These are phyloP conservation scores for Epistrophe eligans DNA, from an alignment of 2,888 invertebrate species.

Conservation along the genomic window DNA sequence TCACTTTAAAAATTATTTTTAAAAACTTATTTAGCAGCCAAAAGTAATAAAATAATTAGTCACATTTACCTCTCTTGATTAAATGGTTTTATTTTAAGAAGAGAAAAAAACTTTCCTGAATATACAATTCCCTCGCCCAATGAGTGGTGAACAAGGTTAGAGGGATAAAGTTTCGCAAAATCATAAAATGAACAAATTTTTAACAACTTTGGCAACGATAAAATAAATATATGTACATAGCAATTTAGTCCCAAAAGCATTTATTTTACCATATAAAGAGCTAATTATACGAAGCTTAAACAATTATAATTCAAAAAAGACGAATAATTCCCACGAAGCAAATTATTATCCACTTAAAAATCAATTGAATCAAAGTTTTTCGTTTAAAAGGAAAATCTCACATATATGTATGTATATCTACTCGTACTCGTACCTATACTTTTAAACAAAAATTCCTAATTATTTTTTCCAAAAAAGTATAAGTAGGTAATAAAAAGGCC, in stretches of 20 bases:
- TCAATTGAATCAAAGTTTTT: slow-evolving; percentile 21
- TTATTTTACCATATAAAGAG: slow-evolving; percentile 11
- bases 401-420: too few species aligned
- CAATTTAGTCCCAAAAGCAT: neutral
- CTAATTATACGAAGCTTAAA: slow-evolving; percentile 2
- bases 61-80: too few species aligned
- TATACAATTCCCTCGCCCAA: too few species aligned
- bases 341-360: slow-evolving; percentile 28
- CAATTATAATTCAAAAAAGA: neutral
- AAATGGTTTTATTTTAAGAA: too few species aligned
- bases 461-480: slow-evolving; percentile 22
- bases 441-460: slow-evolving; percentile 8
- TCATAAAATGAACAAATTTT: neutral
- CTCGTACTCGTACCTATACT: too few species aligned
- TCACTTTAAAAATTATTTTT: too few species aligned
- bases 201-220: neutral
- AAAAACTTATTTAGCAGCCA: too few species aligned
- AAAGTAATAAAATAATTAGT: too few species aligned
- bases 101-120: too few species aligned
- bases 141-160: neutral
- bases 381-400: neutral
- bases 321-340: slow-evolving; percentile 9
- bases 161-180: neutral
- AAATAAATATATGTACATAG: neutral
- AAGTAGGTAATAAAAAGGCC: slow-evolving; percentile 14